A percentile compares a stretch with the other conserved stretches of the same genome.
Conservation (phyloP, 2,888 invertebrate species). For the Branchipolynoe longqiensis region DNA sequence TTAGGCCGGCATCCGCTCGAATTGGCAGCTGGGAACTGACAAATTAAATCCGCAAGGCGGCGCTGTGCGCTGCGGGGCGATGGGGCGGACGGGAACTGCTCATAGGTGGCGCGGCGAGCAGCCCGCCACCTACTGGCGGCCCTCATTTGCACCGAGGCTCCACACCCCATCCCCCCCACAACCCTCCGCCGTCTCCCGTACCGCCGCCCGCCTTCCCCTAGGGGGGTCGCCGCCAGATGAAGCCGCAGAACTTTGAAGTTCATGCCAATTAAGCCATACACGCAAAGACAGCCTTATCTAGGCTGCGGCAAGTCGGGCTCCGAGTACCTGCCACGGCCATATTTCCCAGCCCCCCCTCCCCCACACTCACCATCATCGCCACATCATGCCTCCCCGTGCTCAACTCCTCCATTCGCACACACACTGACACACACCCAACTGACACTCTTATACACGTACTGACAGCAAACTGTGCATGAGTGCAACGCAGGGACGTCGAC, state of each 20-base stretch:
- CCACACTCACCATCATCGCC: background rate
- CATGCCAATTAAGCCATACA: conserved; percentile 55
- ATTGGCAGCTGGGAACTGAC: conserved; percentile 56
- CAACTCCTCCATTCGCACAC: too few relatives aligned
- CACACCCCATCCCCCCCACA: too few relatives aligned
- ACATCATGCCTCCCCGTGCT: too few relatives aligned
- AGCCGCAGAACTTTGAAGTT: conserved; percentile 54
- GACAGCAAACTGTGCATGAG: too few relatives aligned
- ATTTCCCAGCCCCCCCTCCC: background rate
- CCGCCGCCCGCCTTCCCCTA: background rate
- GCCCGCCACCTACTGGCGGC: background rate
- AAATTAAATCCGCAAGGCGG: conserved; percentile 43
- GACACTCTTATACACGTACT: too few relatives aligned
- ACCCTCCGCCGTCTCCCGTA: background rate
- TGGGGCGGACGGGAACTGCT: background rate
- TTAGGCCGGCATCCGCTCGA: background rate
- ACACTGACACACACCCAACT: too few relatives aligned
- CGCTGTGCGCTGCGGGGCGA: background rate
- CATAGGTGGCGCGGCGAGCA: background rate
- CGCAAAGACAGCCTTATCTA: conserved; percentile 43
- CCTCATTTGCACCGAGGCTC: too few relatives aligned
- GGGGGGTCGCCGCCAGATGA: conserved; percentile 35
- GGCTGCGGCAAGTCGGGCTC: background rate
- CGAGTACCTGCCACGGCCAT: background rate
- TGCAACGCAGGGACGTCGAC: too few relatives aligned